These are phyloP conservation scores for Epinotia nisella DNA, from an alignment of 2,888 invertebrate species.

Conservation along the genomic window DNA sequence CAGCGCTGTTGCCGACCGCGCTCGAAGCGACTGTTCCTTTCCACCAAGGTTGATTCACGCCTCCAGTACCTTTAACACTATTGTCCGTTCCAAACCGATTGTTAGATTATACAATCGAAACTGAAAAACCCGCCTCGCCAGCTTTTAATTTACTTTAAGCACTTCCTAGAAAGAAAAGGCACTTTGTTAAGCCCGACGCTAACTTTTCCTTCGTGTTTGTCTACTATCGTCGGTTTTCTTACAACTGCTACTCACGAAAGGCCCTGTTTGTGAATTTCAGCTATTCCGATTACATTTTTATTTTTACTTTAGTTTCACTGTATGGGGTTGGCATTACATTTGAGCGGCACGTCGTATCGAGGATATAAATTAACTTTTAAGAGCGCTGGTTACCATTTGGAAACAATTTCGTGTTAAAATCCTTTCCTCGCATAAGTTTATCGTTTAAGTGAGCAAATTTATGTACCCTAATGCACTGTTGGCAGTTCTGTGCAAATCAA, in stretches of 20 bases:
- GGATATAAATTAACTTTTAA: constrained; percentile 71
- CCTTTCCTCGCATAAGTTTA: constrained; percentile 69
- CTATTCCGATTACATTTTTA: constrained; percentile 61
- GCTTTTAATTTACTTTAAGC: constrained; percentile 69
- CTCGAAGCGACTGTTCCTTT: constrained; percentile 68
- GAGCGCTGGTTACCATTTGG: constrained; percentile 64
- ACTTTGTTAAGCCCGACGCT: constrained; percentile 57
- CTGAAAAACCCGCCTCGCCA: constrained; percentile 63
- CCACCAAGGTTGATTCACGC: constrained; percentile 73
- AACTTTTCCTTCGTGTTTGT: constrained; percentile 73
- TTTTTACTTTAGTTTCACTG: constrained; percentile 55
- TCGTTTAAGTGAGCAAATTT: constrained; percentile 77
- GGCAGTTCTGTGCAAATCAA: constrained; percentile 78
- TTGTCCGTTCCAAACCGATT: constrained; percentile 65
- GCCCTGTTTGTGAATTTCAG: constrained; percentile 60
- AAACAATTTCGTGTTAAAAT: constrained; percentile 68
- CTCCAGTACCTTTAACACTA: constrained; percentile 64
- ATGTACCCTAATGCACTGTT: constrained; percentile 77
- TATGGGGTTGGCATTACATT: constrained; percentile 52
- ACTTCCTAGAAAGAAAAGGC: constrained; percentile 73
- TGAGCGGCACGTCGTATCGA: constrained; percentile 52
- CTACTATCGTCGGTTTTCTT: constrained; percentile 68
- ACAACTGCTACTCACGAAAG: constrained; percentile 73
- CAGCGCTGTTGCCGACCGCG: constrained; percentile 61
- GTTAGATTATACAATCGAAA: constrained; percentile 62